Percentiles rank a stretch among this genome's conserved stretches.
phyloP scores from a whole-genome alignment of 2,113 vertebrate species.

The Vombatus ursinus region DNA sequence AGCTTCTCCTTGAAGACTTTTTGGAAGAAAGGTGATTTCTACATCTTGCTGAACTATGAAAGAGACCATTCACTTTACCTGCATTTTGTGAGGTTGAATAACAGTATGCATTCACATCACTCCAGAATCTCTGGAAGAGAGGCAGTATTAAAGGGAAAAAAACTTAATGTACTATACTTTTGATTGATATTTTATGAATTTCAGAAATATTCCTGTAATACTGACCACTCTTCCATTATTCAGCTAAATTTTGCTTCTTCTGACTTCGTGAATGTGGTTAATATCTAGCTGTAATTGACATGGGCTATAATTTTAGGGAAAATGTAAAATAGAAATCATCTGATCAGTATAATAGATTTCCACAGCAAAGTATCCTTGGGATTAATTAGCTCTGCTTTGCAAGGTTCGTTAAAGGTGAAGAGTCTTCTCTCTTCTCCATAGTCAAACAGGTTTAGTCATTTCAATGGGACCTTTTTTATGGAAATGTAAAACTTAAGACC shows the following conservation, averaged over 20 bases:
- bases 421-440: constrained; percentile 38
- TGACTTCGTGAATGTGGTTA: constrained; percentile 66
- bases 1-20: neutral
- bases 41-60: constrained; percentile 13
- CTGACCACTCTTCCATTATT: constrained; percentile 70
- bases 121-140: neutral
- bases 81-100: constrained; percentile 17
- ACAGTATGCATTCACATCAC: neutral
- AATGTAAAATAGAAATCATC: constrained; percentile 80
- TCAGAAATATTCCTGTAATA: constrained; percentile 74
- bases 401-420: constrained; percentile 74
- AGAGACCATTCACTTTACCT: neutral
- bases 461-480: constrained; percentile 29
- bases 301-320: constrained; percentile 79
- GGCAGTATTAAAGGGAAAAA: neutral
- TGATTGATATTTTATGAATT: constrained; percentile 23
- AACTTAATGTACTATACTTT: neutral
- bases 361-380: constrained; percentile 74
- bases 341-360: constrained; percentile 79
- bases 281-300: constrained; percentile 77
- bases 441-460: constrained; percentile 42
- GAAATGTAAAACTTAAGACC: constrained; percentile 41
- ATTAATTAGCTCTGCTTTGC: constrained; percentile 78
- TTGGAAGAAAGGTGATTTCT: neutral
- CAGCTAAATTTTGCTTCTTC: constrained; percentile 48